Evolutionary conservation across 2,797 vertebrate species (phyloP).

Genomic region (Australoheros facetus): DNA sequence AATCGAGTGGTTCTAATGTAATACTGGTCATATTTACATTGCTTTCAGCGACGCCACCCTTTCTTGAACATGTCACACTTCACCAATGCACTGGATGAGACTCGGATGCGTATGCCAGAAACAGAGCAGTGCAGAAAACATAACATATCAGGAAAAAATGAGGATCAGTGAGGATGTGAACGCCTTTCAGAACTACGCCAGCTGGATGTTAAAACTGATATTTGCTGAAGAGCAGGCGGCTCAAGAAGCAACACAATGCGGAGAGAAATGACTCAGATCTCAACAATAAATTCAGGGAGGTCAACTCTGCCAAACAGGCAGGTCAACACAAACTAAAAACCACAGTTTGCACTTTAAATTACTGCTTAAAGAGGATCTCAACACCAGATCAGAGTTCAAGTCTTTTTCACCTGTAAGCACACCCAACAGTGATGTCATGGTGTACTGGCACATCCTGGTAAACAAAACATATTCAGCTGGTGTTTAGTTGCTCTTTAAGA

Average conservation of each 20-base stretch:
- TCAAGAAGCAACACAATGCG: background rate
- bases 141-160: background rate
- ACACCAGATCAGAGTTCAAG: background rate
- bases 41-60: background rate
- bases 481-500: slow-evolving; percentile 13
- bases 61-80: background rate
- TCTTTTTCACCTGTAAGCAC: slow-evolving; percentile 5
- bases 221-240: background rate
- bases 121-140: background rate
- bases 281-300: slow-evolving; percentile 1
- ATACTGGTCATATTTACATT: slow-evolving; percentile 22
- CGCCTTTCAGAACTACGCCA: background rate
- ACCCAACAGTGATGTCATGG: background rate
- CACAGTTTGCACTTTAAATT: background rate
- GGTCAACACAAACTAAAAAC: background rate
- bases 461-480: slow-evolving; percentile 5
- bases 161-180: background rate
- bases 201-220: background rate
- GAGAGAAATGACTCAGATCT: background rate
- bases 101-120: background rate
- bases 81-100: background rate
- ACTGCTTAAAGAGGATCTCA: slow-evolving; percentile 6
- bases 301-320: background rate
- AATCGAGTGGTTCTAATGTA: background rate
- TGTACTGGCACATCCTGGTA: background rate